A percentile compares a stretch with the other conserved stretches of the same genome.
Conservation (phyloP, 2,888 invertebrate genomes). For the Euproctis similis region DNA sequence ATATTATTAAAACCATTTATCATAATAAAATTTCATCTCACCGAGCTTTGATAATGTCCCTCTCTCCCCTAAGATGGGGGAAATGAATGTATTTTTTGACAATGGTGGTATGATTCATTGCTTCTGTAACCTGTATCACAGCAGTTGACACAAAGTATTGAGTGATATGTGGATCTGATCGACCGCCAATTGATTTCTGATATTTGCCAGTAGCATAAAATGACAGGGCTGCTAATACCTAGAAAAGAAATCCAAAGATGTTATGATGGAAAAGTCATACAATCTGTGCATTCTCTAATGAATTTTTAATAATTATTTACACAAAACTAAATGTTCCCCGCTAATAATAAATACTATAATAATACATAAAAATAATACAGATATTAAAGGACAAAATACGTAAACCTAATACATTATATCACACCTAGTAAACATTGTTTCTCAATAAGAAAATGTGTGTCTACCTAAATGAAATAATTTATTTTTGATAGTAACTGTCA, state of each 20-base stretch:
- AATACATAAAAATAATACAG: too few relatives aligned
- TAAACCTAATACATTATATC: too few relatives aligned
- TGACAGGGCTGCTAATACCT: constrained; percentile 60
- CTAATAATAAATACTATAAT: too few relatives aligned
- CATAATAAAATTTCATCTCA: constrained; percentile 19
- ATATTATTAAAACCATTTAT: too few relatives aligned
- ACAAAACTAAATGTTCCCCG: too few relatives aligned
- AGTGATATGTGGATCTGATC: constrained; percentile 52
- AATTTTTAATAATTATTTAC: too few relatives aligned
- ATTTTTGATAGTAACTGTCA: not conserved
- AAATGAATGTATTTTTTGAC: constrained; percentile 66
- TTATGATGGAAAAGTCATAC: too few relatives aligned
- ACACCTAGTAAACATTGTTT: too few relatives aligned
- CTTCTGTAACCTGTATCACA: constrained; percentile 58
- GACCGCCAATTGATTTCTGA: constrained; percentile 55
- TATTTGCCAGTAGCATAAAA: constrained; percentile 62
- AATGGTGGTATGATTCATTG: constrained; percentile 55
- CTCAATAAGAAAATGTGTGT: constrained; percentile 2
- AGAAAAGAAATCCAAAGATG: too few relatives aligned
- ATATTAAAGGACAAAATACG: too few relatives aligned
- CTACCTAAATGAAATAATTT: not conserved
- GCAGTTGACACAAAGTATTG: constrained; percentile 60
- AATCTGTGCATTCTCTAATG: too few relatives aligned
- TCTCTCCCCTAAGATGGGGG: constrained; percentile 56
- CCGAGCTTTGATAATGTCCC: constrained; percentile 59